Base-by-base conservation (phyloP, 2,113 vertebrate species). In the Lipophrys pholis region DNA sequence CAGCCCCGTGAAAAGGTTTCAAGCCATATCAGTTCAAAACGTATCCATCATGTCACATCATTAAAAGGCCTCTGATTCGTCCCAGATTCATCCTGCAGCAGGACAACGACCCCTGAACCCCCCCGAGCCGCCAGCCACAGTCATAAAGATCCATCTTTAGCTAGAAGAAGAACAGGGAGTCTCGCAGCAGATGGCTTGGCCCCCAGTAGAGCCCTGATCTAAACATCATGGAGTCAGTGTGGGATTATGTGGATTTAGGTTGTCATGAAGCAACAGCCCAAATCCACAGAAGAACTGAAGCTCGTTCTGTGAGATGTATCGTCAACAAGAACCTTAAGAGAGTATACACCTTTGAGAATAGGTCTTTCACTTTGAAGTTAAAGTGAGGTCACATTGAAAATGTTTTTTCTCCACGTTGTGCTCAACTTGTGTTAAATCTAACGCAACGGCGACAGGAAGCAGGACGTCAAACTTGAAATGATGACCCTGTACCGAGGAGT, bases 201-300 rank as follows among this genome's bases (percentile, higher is more conserved):
- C 15, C 35, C 15, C 50, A 52, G 43, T 35, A 49, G 2, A 40
- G 54, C 36, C 16, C 60, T 67, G 55, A 75, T 53, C 73, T 67
- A 41, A 45, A 54, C 53, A 49, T 61, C 41, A 14, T 35, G 8
- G 49, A 68, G 17, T 36, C 43, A 46, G 35, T 38, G 39, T 59
- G 56, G 21, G 56, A 41, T 60, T 70, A 42, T 36, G 16, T 51
- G 67, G 67, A 43, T 70, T 59, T 51, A 36, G 17, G 56, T 21
- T 70, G 56, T 52, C 67, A 70, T 43, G 55, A 59, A 3, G 39
- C 15, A 39, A 52, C 40, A 70, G 67, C 46, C 39, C 35, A 12
- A 59, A 70, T 51, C 56, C 46, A 51, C 39, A 59, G 67, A 42
- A 59, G 66, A 69, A 30, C 54, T 58, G 17, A 15, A 36, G 54